Conservation (phyloP, 2,797 vertebrate genomes). For the Platyrinchus mystaceus region DNA sequence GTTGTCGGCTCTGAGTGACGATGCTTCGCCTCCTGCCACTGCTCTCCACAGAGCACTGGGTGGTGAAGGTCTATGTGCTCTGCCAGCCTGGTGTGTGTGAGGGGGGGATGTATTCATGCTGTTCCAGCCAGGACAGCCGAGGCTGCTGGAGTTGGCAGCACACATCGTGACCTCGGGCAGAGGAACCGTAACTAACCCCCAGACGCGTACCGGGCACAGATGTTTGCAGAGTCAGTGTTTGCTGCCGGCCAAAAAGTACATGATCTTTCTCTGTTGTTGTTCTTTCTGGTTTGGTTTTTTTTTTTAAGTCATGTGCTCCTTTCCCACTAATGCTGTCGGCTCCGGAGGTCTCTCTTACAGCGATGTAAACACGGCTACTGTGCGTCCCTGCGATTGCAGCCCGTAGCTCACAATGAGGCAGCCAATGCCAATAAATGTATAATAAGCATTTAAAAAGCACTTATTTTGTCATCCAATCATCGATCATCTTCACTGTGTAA, state of each 20-base stretch:
- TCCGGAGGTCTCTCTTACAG: background rate
- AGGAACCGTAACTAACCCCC: background rate
- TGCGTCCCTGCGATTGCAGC: background rate
- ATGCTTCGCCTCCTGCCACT: background rate
- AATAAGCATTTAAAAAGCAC: background rate
- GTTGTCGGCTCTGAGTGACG: background rate
- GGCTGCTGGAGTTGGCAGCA: background rate
- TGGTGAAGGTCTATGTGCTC: rapidly evolving
- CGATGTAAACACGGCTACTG: conserved; percentile 29
- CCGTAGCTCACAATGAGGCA: conserved; percentile 3
- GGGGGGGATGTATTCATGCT: rapidly evolving
- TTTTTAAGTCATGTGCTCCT: background rate
- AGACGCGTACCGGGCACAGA: background rate
- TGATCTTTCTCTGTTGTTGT: background rate
- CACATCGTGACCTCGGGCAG: background rate
- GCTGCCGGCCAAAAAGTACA: background rate
- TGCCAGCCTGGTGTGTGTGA: background rate
- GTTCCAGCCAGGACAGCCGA: background rate
- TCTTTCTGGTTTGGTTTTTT: rapidly evolving
- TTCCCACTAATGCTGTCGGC: background rate
- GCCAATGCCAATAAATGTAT: conserved; percentile 3
- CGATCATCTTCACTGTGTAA: conserved; percentile 30
- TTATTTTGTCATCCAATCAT: conserved; percentile 45
- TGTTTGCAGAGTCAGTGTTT: background rate
- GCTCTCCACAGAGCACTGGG: background rate